Evolutionary conservation across 64 coral and sea anemone species (phyloP), one percentile per base, ranked within the genome.

Genomic region (Trachythela sp.): DNA sequence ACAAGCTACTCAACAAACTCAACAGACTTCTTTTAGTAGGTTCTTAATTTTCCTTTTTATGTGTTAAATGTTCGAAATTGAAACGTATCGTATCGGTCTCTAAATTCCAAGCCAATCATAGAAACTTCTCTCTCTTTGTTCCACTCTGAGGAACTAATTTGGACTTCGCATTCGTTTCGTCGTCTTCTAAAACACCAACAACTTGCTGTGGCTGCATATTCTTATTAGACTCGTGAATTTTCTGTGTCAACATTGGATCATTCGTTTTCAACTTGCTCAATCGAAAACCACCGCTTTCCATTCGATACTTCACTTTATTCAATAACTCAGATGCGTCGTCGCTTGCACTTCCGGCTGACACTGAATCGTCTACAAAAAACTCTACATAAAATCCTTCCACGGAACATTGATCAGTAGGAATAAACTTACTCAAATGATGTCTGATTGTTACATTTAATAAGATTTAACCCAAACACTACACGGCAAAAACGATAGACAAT

Each of bases 381-480:
- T 77, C 71, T 34, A 77, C 71, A 38, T 77, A 77, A 77, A 77
- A 77, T 35, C 71, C 36, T 34, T 77, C 71, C 7, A 77, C 71
- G 17, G 30, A 77, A 4, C 17, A 11, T 15, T 9, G 71, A 39
- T 77, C 71, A 14, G 71, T 39, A 4, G 13, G 4, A 36, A 36
- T 6, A 77, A 24, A 77, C 17, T 77, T 77, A 9, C 8, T 36
- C 8, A 39, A 33, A 77, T 77, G 71, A 77, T 77, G 71, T 77
- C 71, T 31, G 3, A 77, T 36, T 14, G 71, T 77, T 2, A n/a
- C 71, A 77, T 77, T 77, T 14, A 77, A 39, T 39, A 77, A 39
- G 17, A 45, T 45, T 45, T 11, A 45, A 11, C 42, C 42, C 42
- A 45, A 45, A 45, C 11, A 45, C 42, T 6, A 45, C 42, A 11